Evolutionary conservation across 2,797 vertebrate species (phyloP).

Genomic region (Notamacropus eugenii): DNA sequence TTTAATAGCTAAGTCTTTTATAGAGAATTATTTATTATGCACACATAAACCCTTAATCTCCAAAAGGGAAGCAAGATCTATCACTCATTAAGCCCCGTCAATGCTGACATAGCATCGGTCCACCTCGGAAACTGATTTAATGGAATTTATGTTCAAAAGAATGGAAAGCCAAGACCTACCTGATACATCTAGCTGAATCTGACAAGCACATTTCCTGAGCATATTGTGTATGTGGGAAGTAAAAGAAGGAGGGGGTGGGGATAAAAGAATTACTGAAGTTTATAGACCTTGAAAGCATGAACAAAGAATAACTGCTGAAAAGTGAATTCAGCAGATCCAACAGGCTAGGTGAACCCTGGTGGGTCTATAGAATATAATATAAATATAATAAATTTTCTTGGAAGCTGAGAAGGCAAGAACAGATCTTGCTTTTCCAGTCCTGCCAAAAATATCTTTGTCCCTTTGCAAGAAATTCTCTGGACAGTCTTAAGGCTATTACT

Average conservation of each 20-base stretch:
- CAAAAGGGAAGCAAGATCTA: constrained; percentile 21
- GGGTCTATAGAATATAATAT: neutral
- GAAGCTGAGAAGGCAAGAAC: neutral
- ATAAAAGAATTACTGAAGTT: neutral
- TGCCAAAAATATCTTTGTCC: neutral
- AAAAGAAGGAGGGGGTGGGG: neutral
- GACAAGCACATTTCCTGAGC: neutral
- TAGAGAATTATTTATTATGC: neutral
- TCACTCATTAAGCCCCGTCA: neutral
- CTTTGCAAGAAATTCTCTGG: neutral
- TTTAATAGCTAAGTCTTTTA: constrained; percentile 49
- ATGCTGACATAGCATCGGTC: neutral
- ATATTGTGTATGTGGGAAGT: neutral
- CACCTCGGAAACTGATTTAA: neutral
- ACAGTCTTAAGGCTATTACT: neutral
- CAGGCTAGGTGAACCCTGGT: neutral
- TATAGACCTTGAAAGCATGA: neutral
- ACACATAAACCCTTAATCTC: constrained; percentile 14
- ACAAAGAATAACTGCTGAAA: neutral
- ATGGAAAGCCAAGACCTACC: neutral
- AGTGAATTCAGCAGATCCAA: neutral
- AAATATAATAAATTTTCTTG: neutral
- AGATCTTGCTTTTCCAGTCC: neutral
- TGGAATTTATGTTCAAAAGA: constrained; percentile 34
- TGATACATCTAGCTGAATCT: neutral